Base-by-base conservation (phyloP, 1,140 invertebrate genomes). In the Orussus abietinus region DNA sequence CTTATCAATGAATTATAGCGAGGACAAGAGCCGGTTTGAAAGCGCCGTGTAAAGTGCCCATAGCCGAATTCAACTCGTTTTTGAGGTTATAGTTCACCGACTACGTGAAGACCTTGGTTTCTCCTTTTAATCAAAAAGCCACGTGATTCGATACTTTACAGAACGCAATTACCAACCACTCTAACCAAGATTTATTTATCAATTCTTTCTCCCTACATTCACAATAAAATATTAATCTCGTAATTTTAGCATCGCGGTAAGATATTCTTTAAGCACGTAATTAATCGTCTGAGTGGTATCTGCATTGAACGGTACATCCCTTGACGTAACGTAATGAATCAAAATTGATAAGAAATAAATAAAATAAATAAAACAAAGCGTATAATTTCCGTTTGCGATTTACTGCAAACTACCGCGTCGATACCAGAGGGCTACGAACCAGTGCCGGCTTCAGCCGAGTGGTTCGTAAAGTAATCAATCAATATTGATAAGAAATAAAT, bases 341-440 rank as follows among this genome's bases (percentile, higher is more conserved):
- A n/a, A n/a, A n/a, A n/a, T n/a, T n/a, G n/a, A n/a, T n/a, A n/a
- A n/a, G n/a, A n/a, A n/a, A n/a, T n/a, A n/a, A n/a, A n/a, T n/a
- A n/a, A n/a, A n/a, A n/a, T n/a, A n/a, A n/a, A n/a, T n/a, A n/a
- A n/a, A n/a, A n/a, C n/a, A n/a, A n/a, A n/a, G n/a, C n/a, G n/a
- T n/a, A n/a, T n/a, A n/a, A n/a, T n/a, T n/a, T n/a, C 33, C 15
- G 17, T 21, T 58, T 9, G 50, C 53, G 14, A 9, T 30, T 5
- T 58, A 47, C 45, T 32, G 55, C 7, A 38, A 45, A 40, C 35
- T 58, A 13, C 38, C 33, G 28, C 30, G 55, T 31, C 25, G 44
- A 6, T 15, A 38, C 14, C 11, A 20, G 18, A 40, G 31, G 35
- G 39, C 17, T 21, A 34, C 21, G 20, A 28, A 29, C 15, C 28